These are phyloP conservation scores for Micromys minutus DNA, from an alignment of 2,113 vertebrate genomes.

Conservation along the genomic window DNA sequence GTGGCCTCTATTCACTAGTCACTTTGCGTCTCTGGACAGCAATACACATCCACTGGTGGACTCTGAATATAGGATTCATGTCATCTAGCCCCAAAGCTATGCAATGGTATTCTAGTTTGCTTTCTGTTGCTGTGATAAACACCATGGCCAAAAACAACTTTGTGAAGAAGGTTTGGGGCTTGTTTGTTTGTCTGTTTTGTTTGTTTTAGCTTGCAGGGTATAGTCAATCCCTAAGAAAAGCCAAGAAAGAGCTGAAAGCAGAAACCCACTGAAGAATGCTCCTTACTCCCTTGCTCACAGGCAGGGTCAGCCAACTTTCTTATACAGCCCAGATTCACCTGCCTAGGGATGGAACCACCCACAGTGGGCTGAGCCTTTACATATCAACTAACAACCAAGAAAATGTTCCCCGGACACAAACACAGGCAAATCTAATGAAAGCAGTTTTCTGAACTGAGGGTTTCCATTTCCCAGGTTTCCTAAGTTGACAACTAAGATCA, in stretches of 20 bases:
- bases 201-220: neutral
- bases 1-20: too few species aligned
- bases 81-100: neutral
- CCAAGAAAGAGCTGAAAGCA: neutral
- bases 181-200: too few species aligned
- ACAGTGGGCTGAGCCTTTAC: neutral
- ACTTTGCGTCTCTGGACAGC: neutral
- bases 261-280: neutral
- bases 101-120: neutral
- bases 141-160: neutral
- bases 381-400: neutral
- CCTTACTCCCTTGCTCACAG: neutral
- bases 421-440: neutral
- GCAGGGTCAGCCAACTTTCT: neutral
- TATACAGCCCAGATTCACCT: neutral
- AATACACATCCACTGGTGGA: neutral
- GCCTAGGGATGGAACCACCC: neutral
- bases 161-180: neutral
- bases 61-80: neutral
- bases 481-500: neutral
- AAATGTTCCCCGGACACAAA: neutral
- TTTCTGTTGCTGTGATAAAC: neutral
- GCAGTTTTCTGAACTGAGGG: neutral
- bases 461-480: neutral
- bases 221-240: neutral